Evolutionary conservation across 2,113 vertebrate species (phyloP), one percentile per base, ranked within the genome.

Genomic region (Mohoua ochrocephala): DNA sequence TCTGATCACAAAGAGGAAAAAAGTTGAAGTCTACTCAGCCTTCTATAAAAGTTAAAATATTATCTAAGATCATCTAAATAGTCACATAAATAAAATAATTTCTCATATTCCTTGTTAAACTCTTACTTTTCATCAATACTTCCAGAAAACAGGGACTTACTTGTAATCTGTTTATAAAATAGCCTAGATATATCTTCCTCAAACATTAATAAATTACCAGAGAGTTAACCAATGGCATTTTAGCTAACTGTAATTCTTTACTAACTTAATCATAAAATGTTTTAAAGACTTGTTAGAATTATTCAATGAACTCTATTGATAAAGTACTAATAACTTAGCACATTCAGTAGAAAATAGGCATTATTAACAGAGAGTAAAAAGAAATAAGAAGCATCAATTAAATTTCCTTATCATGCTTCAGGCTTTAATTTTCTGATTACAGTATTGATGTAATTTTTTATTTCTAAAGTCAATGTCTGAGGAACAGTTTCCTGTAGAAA

Each of bases 361-460:
- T 68, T 93, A 65, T 84, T 87, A 95, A 50, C 11, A 37, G 23
- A 50, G 6, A 67, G 4, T 30, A 74, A 85, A 87, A 82, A 63
- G 19, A 84, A 95, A 78, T 85, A 93, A 57, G 60, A 65, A 54
- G 2, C 21, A 79, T 79, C 39, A 59, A 83, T 71, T 75, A 76
- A 82, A 83, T 78, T 90, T 92, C 19, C 19, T 93, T 85, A 90
- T 85, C 61, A 33, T 75, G 39, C 52, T 68, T 92, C 60, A 64
- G 78, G 61, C 52, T 90, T 87, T 71, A 82, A 87, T 82, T 92
- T 92, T 92, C 88, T 85, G 74, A 85, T 90, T 88, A 76, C 23
- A 44, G 6, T 56, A 64, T 63, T 68, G 33, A 13, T 71, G 56
- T 19, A 50, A 45, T 53, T 65, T 91, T 93, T 75, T 70, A 39